phyloP scores from a whole-genome alignment of 2,113 vertebrate genomes.

The Ictalurus punctatus region DNA sequence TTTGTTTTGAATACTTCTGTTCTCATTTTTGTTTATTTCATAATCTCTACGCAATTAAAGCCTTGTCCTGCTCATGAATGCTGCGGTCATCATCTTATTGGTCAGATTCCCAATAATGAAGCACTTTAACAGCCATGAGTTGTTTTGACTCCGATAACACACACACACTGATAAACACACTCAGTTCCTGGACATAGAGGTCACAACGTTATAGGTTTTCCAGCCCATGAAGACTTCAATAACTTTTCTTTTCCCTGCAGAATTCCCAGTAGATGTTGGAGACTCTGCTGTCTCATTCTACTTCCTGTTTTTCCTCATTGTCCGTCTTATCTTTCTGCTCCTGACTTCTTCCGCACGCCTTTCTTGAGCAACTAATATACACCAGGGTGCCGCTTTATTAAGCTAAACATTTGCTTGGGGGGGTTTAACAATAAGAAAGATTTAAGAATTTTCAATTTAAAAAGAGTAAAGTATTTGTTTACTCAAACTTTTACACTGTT shows the following conservation, averaged over 20 bases:
- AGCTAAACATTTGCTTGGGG: background rate
- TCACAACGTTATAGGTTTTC: background rate
- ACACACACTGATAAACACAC: background rate
- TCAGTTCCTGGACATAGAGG: background rate
- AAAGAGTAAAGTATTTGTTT: no score
- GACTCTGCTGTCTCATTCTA: background rate
- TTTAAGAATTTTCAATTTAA: background rate
- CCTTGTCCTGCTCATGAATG: background rate
- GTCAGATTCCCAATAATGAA: background rate
- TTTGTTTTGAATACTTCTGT: background rate
- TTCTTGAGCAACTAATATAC: background rate
- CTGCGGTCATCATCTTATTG: background rate
- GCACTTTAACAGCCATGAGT: background rate
- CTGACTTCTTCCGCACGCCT: slow-evolving; percentile 1
- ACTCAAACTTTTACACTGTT: no score
- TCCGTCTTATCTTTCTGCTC: slow-evolving; percentile 31
- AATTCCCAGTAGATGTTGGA: background rate
- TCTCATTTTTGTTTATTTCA: background rate
- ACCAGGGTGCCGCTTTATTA: background rate
- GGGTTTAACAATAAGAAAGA: background rate
- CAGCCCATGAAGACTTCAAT: background rate
- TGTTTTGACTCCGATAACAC: background rate
- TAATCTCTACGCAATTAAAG: slow-evolving; percentile 13
- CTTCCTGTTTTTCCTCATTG: background rate
- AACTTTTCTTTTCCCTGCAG: background rate